Conservation (phyloP, 1,140 invertebrate species). For the Arion vulgaris region DNA sequence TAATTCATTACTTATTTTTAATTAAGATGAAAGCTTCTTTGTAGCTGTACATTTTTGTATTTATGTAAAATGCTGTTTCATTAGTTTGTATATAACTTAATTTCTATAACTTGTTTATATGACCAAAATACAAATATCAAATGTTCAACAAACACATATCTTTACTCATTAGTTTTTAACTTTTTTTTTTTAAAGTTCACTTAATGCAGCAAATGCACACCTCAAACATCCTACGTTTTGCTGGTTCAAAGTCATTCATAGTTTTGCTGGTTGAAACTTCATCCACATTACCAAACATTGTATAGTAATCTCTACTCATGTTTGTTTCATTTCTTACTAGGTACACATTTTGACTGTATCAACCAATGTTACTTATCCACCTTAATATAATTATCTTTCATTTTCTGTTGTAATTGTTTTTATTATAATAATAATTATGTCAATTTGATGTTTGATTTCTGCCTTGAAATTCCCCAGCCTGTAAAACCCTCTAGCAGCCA, state of each 20-base stretch:
- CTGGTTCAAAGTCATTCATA: constrained; percentile 5
- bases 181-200: background rate
- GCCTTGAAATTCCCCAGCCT: too few species aligned
- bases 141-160: constrained; percentile 6
- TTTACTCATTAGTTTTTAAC: background rate
- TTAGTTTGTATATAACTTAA: background rate
- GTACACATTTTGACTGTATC: background rate
- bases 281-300: background rate
- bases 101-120: background rate
- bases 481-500: too few species aligned
- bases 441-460: too few species aligned
- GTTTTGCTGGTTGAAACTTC: constrained; percentile 9
- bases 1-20: too few species aligned
- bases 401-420: too few species aligned
- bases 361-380: background rate
- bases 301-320: background rate
- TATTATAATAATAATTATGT: too few species aligned
- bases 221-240: constrained; percentile 8
- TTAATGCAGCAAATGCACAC: background rate
- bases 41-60: background rate
- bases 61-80: background rate
- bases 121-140: constrained; percentile 1
- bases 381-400: background rate
- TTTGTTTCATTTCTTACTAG: background rate
- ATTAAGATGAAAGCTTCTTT: too few species aligned